A percentile compares a stretch with the other conserved stretches of the same genome.
phyloP scores from a whole-genome alignment of 1,140 invertebrate species.

The Panulirus ornatus region DNA sequence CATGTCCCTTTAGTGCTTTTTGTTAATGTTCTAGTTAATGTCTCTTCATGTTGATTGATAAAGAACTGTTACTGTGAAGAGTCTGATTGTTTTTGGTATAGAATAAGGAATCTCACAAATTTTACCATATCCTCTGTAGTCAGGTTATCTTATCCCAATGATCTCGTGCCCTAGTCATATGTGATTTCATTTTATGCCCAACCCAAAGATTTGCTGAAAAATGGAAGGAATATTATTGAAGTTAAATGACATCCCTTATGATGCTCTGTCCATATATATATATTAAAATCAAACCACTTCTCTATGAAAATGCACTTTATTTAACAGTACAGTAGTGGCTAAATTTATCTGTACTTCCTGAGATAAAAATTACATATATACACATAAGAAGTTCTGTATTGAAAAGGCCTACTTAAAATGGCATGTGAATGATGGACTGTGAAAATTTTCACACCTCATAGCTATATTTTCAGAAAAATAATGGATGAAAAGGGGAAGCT shows the following conservation, averaged over 20 bases:
- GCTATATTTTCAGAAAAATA: slow-evolving; percentile 19
- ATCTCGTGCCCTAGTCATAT: slow-evolving; percentile 71
- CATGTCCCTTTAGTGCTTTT: slow-evolving; percentile 50
- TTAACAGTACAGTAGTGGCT: slow-evolving; percentile 18
- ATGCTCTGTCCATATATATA: slow-evolving; percentile 41
- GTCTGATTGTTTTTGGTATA: slow-evolving; percentile 52
- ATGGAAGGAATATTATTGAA: slow-evolving; percentile 31
- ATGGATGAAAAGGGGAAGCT: slow-evolving; percentile 23
- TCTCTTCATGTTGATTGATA: slow-evolving; percentile 14
- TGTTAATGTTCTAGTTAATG: slow-evolving; percentile 56
- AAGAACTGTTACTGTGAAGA: slow-evolving; percentile 22
- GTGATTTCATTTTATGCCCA: slow-evolving; percentile 27
- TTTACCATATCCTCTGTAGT: slow-evolving; percentile 57
- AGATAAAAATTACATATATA: background rate
- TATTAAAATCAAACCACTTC: slow-evolving; percentile 54
- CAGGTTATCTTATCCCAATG: slow-evolving; percentile 63
- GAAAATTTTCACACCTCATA: slow-evolving; percentile 34
- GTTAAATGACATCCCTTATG: slow-evolving; percentile 31
- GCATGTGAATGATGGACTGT: slow-evolving; percentile 23
- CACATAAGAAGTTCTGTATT: slow-evolving; percentile 17
- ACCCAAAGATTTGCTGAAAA: background rate
- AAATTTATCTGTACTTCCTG: slow-evolving; percentile 12
- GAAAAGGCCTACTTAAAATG: slow-evolving; percentile 22
- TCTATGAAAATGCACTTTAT: slow-evolving; percentile 31
- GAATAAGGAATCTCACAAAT: slow-evolving; percentile 46